A percentile compares a stretch with the other conserved stretches of the same genome.
These are phyloP conservation scores for Liolophura sinensis DNA, from an alignment of 1,140 invertebrate species.

Conservation along the genomic window DNA sequence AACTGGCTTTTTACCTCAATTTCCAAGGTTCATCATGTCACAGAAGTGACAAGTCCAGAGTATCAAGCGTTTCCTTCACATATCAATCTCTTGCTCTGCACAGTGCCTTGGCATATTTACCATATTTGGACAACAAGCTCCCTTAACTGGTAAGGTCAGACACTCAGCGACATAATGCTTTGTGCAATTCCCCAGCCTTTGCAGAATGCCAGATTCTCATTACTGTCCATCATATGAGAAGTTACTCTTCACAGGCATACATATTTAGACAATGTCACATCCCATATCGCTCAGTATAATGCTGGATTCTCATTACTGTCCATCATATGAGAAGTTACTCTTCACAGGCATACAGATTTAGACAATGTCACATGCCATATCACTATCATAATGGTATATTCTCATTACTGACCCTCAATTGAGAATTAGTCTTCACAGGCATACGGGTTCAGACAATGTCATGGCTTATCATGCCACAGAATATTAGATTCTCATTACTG, in stretches of 20 bases:
- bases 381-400: slow-evolving; percentile 57
- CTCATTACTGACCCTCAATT: slow-evolving; percentile 29
- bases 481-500: slow-evolving; percentile 59
- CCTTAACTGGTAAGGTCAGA: too few species aligned
- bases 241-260: slow-evolving; percentile 70
- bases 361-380: slow-evolving; percentile 65
- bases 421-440: slow-evolving; percentile 69
- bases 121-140: too few species aligned
- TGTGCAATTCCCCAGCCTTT: slow-evolving; percentile 68
- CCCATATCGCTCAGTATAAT: slow-evolving; percentile 64
- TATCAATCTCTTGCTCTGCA: too few species aligned
- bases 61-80: too few species aligned
- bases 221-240: slow-evolving; percentile 54
- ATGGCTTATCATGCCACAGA: slow-evolving; percentile 63
- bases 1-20: too few species aligned
- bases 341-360: slow-evolving; percentile 68
- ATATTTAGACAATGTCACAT: slow-evolving; percentile 68
- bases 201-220: slow-evolving; percentile 64
- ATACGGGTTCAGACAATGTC: slow-evolving; percentile 69
- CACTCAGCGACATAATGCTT: slow-evolving; percentile 20
- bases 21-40: too few species aligned
- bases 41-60: too few species aligned
- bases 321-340: slow-evolving; percentile 65
- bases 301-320: slow-evolving; percentile 54
- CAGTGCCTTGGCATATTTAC: too few species aligned